Evolutionary conservation across 2,888 invertebrate species (phyloP).

Genomic region (Dexiosoma caninum): DNA sequence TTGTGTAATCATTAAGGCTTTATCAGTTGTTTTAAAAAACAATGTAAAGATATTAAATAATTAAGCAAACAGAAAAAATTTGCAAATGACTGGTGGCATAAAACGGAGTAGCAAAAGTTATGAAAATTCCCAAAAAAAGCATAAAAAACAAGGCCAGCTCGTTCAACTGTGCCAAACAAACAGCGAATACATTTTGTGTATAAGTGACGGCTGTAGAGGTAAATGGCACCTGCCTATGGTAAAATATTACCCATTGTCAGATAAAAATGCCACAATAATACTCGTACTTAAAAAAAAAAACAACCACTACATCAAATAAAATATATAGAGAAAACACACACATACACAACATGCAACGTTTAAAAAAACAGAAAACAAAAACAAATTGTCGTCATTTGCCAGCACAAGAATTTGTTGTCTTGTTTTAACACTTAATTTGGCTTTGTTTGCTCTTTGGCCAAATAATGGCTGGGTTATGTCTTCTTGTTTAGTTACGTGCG

Average conservation of each 20-base stretch:
- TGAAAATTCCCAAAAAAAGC: not conserved
- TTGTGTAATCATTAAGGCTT: constrained; percentile 54
- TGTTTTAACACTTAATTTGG: constrained; percentile 43
- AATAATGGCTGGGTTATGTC: constrained; percentile 19
- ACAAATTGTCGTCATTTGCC: constrained; percentile 60
- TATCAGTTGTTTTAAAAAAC: constrained; percentile 47
- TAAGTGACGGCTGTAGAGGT: constrained; percentile 42
- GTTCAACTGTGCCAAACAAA: constrained; percentile 58
- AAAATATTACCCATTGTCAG: constrained; percentile 56
- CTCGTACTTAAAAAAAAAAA: constrained; percentile 28
- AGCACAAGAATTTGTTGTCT: constrained; percentile 9
- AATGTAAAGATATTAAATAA: constrained; percentile 48
- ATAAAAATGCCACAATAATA: constrained; percentile 46
- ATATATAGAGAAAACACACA: not conserved
- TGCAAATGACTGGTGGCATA: constrained; percentile 45
- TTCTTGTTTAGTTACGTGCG: constrained; percentile 13
- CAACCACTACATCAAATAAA: constrained; percentile 8
- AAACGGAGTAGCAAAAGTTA: constrained; percentile 10
- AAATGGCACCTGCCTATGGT: constrained; percentile 59
- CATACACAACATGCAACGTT: constrained; percentile 35
- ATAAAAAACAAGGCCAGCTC: constrained; percentile 24
- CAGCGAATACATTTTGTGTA: constrained; percentile 22
- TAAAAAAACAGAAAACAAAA: constrained; percentile 26
- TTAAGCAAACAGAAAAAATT: not conserved
- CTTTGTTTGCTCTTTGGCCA: constrained; percentile 3